Conservation (phyloP, 2,797 vertebrate genomes). For the Prunella strophiata region DNA sequence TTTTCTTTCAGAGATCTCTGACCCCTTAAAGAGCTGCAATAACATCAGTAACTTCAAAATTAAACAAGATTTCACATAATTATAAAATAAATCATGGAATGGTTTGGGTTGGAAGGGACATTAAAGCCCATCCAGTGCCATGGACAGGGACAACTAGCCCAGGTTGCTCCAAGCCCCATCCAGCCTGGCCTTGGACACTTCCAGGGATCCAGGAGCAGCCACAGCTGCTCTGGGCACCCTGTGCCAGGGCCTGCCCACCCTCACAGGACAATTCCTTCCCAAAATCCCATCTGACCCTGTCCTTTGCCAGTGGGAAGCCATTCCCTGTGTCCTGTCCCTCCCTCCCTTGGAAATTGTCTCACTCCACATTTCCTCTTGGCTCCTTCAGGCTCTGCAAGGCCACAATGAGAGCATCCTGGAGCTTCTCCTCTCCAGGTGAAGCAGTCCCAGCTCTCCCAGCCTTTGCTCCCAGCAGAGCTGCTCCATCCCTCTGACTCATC, state of each 20-base stretch:
- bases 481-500: background rate
- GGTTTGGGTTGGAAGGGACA: accelerated
- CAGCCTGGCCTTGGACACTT: accelerated
- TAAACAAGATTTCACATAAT: background rate
- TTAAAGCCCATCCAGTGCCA: accelerated
- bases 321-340: accelerated
- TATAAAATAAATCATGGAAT: accelerated
- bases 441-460: background rate
- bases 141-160: accelerated
- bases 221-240: background rate
- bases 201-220: background rate
- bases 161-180: accelerated
- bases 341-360: accelerated
- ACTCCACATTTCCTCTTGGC: accelerated
- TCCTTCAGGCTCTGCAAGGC: background rate
- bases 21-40: background rate
- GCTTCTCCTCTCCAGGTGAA: background rate
- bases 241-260: background rate
- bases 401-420: too few species aligned
- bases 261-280: accelerated
- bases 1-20: background rate
- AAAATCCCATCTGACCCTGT: accelerated
- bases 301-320: accelerated
- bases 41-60: background rate
- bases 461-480: background rate